Evolutionary conservation across 2,113 vertebrate genomes (phyloP).

Genomic region (Saccopteryx bilineata): DNA sequence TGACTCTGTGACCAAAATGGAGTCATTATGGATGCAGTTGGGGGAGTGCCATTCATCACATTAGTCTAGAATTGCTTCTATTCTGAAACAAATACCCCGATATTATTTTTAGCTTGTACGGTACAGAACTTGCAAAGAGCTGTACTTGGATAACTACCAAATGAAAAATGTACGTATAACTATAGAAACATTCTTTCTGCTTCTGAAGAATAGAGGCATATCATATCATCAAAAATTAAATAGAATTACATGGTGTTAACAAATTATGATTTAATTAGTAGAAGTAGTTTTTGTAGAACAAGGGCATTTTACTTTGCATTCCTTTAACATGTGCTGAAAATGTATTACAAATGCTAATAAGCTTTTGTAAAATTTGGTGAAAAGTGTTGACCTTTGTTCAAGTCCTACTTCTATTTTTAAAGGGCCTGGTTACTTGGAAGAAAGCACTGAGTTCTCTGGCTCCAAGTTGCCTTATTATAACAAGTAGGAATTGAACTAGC

Average conservation of each 20-base stretch:
- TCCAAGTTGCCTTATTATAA: background rate
- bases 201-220: conserved; percentile 59
- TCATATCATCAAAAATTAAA: conserved; percentile 60
- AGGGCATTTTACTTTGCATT: background rate
- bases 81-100: conserved; percentile 80
- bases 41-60: conserved; percentile 66
- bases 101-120: conserved; percentile 78
- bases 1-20: conserved; percentile 40
- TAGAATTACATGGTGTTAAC: conserved; percentile 35
- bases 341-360: background rate
- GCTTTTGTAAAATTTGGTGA: background rate
- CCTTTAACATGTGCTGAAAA: background rate
- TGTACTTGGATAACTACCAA: conserved; percentile 75
- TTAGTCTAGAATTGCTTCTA: conserved; percentile 78
- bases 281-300: conserved; percentile 11
- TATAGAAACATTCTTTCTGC: conserved; percentile 38
- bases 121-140: conserved; percentile 74
- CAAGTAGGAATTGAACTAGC: background rate
- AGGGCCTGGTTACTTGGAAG: background rate
- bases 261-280: conserved; percentile 65
- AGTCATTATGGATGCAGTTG: conserved; percentile 55
- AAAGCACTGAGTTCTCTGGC: background rate
- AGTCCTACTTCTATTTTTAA: too few species aligned
- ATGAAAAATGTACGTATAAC: conserved; percentile 65
- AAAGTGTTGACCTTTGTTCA: background rate